Conservation (phyloP, 2,888 invertebrate species). For the Tolmerus cingulatus region DNA sequence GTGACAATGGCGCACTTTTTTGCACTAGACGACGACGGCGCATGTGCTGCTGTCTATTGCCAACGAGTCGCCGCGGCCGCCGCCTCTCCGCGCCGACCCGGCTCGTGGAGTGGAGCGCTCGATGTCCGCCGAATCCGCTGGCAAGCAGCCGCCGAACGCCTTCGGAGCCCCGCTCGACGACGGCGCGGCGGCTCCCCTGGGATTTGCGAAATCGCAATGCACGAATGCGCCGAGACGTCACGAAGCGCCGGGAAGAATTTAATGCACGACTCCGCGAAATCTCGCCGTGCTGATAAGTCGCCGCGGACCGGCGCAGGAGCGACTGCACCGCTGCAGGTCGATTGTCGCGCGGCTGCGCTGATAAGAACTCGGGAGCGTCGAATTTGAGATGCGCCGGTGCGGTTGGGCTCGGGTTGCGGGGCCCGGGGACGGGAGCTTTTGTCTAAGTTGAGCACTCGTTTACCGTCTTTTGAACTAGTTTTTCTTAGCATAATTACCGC, state of each 20-base stretch:
- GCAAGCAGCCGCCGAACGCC: background rate
- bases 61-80: background rate
- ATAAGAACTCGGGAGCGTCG: background rate
- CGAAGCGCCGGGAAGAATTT: slow-evolving; percentile 6
- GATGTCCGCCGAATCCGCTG: background rate
- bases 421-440: background rate
- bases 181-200: background rate
- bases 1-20: background rate
- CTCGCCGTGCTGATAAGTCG: background rate
- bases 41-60: background rate
- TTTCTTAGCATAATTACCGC: background rate
- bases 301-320: background rate
- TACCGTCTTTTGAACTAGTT: background rate
- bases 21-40: background rate
- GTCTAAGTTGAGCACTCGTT: background rate
- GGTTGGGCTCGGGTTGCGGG: background rate
- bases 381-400: background rate
- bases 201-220: slow-evolving; percentile 37
- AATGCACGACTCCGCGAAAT: slow-evolving; percentile 36
- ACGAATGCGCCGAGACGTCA: slow-evolving; percentile 36
- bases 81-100: background rate
- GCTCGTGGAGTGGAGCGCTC: background rate
- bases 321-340: background rate
- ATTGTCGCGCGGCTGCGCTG: background rate
- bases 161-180: background rate